Percentiles rank a stretch among this genome's conserved stretches.
These are phyloP conservation scores for Lagorchestes hirsutus DNA, from an alignment of 2,797 vertebrate genomes.

Conservation along the genomic window DNA sequence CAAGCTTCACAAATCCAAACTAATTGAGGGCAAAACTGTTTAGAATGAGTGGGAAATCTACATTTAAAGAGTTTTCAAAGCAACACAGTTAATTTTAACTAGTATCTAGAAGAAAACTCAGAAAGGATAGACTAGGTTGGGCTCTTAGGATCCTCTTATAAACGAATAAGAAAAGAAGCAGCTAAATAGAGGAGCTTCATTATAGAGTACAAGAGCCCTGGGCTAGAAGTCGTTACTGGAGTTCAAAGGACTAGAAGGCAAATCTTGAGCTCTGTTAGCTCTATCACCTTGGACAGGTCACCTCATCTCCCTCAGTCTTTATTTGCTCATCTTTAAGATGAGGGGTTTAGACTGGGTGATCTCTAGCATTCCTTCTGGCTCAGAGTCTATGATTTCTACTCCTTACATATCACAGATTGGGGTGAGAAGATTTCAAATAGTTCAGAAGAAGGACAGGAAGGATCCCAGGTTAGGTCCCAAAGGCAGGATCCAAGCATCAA, in stretches of 20 bases:
- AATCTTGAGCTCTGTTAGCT: not conserved
- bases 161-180: constrained; percentile 55
- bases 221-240: not conserved
- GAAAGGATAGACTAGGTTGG: not conserved
- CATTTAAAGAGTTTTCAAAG: constrained; percentile 30
- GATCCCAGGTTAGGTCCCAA: not conserved
- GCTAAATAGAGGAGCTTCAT: constrained; percentile 12
- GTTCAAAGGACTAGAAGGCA: not conserved
- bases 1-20: constrained; percentile 56
- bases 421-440: not conserved
- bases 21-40: constrained; percentile 44
- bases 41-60: not conserved
- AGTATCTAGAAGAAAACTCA: constrained; percentile 53
- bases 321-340: not conserved
- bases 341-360: not conserved
- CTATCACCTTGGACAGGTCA: not conserved
- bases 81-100: constrained; percentile 48
- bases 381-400: not conserved
- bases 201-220: constrained; percentile 28
- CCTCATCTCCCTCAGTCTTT: constrained; percentile 18
- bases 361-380: not conserved
- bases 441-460: not conserved
- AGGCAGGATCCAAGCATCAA: not conserved
- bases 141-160: constrained; percentile 63
- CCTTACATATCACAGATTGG: not conserved